Evolutionary conservation across 2,888 invertebrate genomes (phyloP).

Genomic region (Litoditis marina): DNA sequence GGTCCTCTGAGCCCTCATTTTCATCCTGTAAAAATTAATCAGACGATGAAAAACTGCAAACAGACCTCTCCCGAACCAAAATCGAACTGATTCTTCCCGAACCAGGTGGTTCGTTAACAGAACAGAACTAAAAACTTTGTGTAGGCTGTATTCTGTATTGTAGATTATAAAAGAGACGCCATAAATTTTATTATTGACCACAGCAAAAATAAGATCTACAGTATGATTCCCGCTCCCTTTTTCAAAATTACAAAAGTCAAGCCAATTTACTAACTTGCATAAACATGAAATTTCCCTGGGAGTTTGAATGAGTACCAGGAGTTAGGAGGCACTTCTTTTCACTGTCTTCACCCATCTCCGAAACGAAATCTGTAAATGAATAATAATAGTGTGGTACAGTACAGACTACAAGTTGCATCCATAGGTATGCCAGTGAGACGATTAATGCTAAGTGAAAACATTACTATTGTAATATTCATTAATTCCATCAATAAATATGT

Average conservation of each 20-base stretch:
- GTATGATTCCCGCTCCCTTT: not conserved
- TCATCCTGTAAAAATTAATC: too few relatives aligned
- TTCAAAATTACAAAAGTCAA: not conserved
- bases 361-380: not conserved
- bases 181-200: too few relatives aligned
- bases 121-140: too few relatives aligned
- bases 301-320: constrained; percentile 17
- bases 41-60: too few relatives aligned
- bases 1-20: too few relatives aligned
- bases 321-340: constrained; percentile 43
- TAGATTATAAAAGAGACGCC: too few relatives aligned
- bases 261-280: not conserved
- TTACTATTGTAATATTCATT: not conserved
- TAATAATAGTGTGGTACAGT: not conserved
- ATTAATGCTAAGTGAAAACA: not conserved
- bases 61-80: too few relatives aligned
- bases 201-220: not conserved
- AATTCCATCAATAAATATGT: not conserved
- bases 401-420: not conserved
- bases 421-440: too few relatives aligned
- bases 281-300: not conserved
- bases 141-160: too few relatives aligned
- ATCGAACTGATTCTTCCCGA: too few relatives aligned
- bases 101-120: too few relatives aligned
- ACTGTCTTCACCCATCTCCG: constrained; percentile 24